Evolutionary conservation across 2,797 vertebrate species (phyloP), one percentile per base, ranked within the genome.

Genomic region (Poecile montanus): DNA sequence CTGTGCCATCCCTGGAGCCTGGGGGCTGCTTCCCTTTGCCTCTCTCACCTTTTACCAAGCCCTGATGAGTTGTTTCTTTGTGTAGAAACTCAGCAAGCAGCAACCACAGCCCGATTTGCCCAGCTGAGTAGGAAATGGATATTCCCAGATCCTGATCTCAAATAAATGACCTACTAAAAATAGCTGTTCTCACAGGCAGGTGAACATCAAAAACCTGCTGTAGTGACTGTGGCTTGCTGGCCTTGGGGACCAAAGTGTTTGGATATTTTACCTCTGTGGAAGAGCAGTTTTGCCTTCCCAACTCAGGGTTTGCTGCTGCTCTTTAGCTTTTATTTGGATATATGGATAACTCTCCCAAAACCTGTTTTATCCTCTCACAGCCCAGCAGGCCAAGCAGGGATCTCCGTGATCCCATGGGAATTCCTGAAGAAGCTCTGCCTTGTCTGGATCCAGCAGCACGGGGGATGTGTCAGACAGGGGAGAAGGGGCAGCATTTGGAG

Each of bases 111-210:
- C 74, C 8, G 8, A 26, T 82, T 91, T 72, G 40, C 85, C 85
- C 77, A 62, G 50, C 80, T 82, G 83, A 80, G 44, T 17, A 53
- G 86, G 93, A 83, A 75, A 79, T 10, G 10, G 75, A 75, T 88
- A 66, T 74, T 91, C 68, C 67, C 73, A 86, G 86, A 81, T 71
- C 82, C 45, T 80, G 83, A 58, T 85, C 71, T 83, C 72, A 68
- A 78, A 72, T 32, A 87, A 95, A 93, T 74, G 76, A 74, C 80
- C 78, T 67, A 3, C 80, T 92, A 79, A 91, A 94, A 93, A 56
- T 68, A 91, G 63, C 68, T 68, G 7, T 48, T 47, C 25, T 56
- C 36, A 66, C 7, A 3, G 80, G 88, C 50, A 68, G 75, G 73
- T 67, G 87, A 60, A 26, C 42, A 53, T 23, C 73, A 16, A 17